A percentile compares a stretch with the other conserved stretches of the same genome.
These are phyloP conservation scores for Eudyptes chrysolophus DNA, from an alignment of 2,113 vertebrate species.

Conservation along the genomic window DNA sequence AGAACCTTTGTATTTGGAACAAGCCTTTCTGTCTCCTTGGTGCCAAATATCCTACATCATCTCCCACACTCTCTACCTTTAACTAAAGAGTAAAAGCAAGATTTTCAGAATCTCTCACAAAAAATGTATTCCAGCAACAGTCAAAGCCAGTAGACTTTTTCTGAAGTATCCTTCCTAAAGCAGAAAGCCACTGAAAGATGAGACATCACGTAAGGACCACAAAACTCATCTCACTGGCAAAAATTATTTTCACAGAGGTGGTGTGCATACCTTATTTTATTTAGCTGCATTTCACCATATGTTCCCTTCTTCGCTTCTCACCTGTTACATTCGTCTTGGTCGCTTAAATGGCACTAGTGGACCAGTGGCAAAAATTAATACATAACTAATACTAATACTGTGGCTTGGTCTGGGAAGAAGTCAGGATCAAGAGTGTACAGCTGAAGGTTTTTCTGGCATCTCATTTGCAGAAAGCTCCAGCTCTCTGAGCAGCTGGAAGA, in stretches of 20 bases:
- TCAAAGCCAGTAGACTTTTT: not conserved
- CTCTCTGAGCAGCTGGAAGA: not conserved
- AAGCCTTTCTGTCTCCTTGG: not conserved
- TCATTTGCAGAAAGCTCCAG: not conserved
- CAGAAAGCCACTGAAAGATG: not conserved
- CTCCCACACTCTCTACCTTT: not conserved
- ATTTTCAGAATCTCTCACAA: not conserved
- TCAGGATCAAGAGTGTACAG: not conserved
- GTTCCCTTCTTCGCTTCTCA: not conserved
- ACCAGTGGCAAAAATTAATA: not conserved
- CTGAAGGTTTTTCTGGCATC: not conserved
- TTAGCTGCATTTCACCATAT: not conserved
- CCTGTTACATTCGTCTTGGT: not conserved
- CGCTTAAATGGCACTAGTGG: not conserved
- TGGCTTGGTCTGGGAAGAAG: not conserved
- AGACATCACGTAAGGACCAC: rapidly evolving
- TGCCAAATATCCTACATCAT: not conserved
- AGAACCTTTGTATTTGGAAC: not conserved
- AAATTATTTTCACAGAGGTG: not conserved
- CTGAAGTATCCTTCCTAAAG: not conserved
- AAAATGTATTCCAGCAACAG: not conserved
- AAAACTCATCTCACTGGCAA: not conserved
- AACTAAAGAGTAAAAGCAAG: not conserved
- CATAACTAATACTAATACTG: not conserved
- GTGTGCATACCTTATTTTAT: not conserved